A percentile compares a stretch with the other conserved stretches of the same genome.
phyloP scores from a whole-genome alignment of 2,888 invertebrate genomes.

The Eupithecia insigniata region DNA sequence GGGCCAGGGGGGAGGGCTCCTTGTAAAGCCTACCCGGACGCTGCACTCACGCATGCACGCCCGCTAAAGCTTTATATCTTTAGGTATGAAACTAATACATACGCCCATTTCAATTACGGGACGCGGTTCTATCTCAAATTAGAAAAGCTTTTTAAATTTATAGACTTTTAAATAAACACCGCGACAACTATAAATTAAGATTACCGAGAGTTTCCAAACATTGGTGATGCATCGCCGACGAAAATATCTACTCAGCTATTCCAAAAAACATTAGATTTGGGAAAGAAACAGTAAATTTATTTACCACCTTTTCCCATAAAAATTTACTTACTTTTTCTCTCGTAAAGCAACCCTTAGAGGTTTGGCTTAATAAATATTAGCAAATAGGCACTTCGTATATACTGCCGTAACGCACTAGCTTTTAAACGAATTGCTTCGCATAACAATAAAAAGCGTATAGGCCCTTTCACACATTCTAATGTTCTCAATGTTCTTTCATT shows the following conservation, averaged over 20 bases:
- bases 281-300: conserved; percentile 37
- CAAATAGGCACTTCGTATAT: conserved; percentile 79
- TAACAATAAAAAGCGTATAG: conserved; percentile 82
- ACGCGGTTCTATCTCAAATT: conserved; percentile 50
- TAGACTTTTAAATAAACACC: conserved; percentile 51
- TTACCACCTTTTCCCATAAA: conserved; percentile 54
- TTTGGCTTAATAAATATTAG: conserved; percentile 77
- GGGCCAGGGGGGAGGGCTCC: conserved; percentile 42
- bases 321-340: conserved; percentile 63
- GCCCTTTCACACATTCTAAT: conserved; percentile 83
- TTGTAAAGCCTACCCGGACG: conserved; percentile 67
- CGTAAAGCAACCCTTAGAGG: conserved; percentile 57
- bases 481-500: conserved; percentile 82
- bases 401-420: conserved; percentile 78
- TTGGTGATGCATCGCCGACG: conserved; percentile 51
- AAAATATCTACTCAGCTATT: conserved; percentile 50
- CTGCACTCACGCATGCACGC: conserved; percentile 70
- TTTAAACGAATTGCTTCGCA: conserved; percentile 83
- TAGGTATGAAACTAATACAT: conserved; percentile 70
- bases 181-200: conserved; percentile 58
- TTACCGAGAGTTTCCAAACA: conserved; percentile 61
- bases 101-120: conserved; percentile 68
- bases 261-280: conserved; percentile 35
- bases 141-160: conserved; percentile 42
- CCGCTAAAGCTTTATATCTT: conserved; percentile 59